These are phyloP conservation scores for Poeciliopsis paucimaculata DNA, from an alignment of 2,797 vertebrate species.

Conservation along the genomic window DNA sequence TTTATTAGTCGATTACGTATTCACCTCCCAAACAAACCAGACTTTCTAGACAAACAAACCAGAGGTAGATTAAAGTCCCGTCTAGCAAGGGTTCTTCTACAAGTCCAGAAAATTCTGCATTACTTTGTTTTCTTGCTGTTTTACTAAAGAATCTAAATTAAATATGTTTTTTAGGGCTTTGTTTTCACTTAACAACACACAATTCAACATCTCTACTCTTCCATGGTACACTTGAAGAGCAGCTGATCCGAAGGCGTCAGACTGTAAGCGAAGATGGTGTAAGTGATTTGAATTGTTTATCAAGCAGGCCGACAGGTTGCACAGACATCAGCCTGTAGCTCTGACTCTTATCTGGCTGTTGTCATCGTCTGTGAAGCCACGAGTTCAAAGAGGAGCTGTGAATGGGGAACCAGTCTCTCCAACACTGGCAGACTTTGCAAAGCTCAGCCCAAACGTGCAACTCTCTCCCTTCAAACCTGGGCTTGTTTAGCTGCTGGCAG, in stretches of 20 bases:
- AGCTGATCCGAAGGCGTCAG: neutral
- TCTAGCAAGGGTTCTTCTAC: neutral
- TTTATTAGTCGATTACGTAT: no score
- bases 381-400: slow-evolving; percentile 56
- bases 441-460: slow-evolving; percentile 61
- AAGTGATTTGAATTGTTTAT: neutral
- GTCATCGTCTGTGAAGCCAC: slow-evolving; percentile 39
- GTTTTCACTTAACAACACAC: neutral
- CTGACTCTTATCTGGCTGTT: neutral
- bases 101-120: neutral
- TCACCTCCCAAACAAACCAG: no score
- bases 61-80: no score
- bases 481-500: slow-evolving; percentile 77
- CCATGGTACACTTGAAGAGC: neutral
- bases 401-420: slow-evolving; percentile 63
- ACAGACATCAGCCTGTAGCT: neutral
- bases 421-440: slow-evolving; percentile 69
- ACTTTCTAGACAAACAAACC: no score
- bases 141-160: neutral
- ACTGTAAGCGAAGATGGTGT: neutral
- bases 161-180: neutral
- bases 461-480: slow-evolving; percentile 65
- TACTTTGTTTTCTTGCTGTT: neutral
- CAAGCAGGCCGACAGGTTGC: neutral
- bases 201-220: neutral